Percentiles rank a stretch among this genome's conserved stretches.
These are phyloP conservation scores for Talpa occidentalis DNA, from an alignment of 2,113 vertebrate genomes.

Conservation along the genomic window DNA sequence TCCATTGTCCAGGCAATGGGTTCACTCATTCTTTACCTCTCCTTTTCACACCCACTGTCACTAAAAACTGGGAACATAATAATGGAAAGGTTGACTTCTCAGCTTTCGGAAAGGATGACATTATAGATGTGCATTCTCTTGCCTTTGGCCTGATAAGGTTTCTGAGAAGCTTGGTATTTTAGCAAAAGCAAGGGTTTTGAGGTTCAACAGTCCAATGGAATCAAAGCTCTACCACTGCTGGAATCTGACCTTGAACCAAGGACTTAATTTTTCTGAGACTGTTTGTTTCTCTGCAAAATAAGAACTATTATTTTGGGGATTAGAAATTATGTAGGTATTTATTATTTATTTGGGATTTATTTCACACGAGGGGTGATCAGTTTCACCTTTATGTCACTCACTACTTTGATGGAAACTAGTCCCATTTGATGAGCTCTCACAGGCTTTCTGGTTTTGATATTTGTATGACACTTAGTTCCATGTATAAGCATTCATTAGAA, in stretches of 20 bases:
- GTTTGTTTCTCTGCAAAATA: neutral
- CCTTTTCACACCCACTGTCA: constrained; percentile 8
- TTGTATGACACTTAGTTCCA: neutral
- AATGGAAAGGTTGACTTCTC: neutral
- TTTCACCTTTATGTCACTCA: neutral
- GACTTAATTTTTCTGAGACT: neutral
- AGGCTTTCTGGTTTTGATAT: neutral
- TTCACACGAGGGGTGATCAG: neutral
- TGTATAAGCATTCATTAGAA: neutral
- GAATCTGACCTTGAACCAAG: neutral
- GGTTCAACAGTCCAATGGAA: neutral
- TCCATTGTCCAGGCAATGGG: constrained; percentile 1
- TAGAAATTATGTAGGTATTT: neutral
- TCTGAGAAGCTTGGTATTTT: neutral
- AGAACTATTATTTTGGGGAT: neutral
- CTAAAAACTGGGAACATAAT: neutral
- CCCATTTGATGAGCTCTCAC: neutral
- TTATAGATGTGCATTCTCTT: neutral
- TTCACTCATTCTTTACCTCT: neutral
- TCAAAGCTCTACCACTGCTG: neutral
- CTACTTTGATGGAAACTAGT: neutral
- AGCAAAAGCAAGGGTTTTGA: neutral
- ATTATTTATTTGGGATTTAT: neutral
- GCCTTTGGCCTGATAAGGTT: neutral
- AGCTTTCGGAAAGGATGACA: neutral